Base-by-base conservation (phyloP, 2,888 invertebrate genomes). In the Cantharis rufa region DNA sequence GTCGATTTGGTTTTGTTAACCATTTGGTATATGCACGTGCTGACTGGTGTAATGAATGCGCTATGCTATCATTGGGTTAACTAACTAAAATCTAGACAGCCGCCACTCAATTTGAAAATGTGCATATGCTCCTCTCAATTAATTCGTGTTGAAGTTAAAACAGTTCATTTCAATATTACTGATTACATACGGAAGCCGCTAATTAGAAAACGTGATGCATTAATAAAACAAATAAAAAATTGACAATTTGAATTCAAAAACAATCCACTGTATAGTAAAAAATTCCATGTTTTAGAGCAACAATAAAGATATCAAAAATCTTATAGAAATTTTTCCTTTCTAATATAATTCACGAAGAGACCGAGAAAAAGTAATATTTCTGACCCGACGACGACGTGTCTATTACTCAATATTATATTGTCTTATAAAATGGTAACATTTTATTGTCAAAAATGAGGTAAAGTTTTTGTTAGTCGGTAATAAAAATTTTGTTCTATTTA, bases 51-150 rank as follows among this genome's bases (percentile, higher is more conserved):
- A 73, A 73, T 69, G 62, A 62, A 69, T 73, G 18, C 69, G 69
- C 64, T 72, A 18, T 15, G 24, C 71, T 72, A 64, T 72, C 71
- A 72, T 72, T 72, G 66, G 21, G 69, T 66, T 70, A 74, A 70
- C 70, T 70, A 48, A 70, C 70, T 74, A 18, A 74, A 74, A 70
- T 64, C 62, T 63, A 70, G 64, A 70, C 70, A 70, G 63, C 62
- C 70, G 63, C 69, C 64, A 63, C 64, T 74, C 70, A 48, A 32
- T 74, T 74, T 74, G 70, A 74, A 74, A 74, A 64, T 70, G 74
- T 70, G 74, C 74, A 74, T 64, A 70, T 74, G 74, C 48, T 32
- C 62, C 70, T 70, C 69, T 73, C 69, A 73, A 73, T 73, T 73
- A 73, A 73, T 73, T 27, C 21, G 61, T 62, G 69, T 69, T 69